Evolutionary conservation across 2,797 vertebrate genomes (phyloP), one percentile per base, ranked within the genome.

Genomic region (Apodemus agrarius): DNA sequence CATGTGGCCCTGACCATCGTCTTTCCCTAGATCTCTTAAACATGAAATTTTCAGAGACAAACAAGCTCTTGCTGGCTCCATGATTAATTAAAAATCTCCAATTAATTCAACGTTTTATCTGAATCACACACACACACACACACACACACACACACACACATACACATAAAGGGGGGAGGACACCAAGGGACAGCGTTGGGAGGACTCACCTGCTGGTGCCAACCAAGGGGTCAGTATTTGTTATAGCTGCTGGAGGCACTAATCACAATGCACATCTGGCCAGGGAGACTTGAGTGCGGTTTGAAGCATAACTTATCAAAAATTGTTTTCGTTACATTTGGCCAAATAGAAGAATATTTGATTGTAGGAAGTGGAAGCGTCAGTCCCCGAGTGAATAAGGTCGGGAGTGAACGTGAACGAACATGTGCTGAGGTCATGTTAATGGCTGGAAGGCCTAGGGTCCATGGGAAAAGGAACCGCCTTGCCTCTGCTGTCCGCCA

Each of bases 21-120:
- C 43, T 91, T 91, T 85, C 31, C 31, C 97, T 80, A 86, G n/a
- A 92, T 95, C 67, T 72, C 95, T 92, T 96, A 92, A 92, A 82
- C 79, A 92, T 37, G 83, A 86, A 40, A 3, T 3, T 91, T 86
- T 82, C 86, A 82, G 86, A 76, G 74, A 87, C 43, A 95, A 89
- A 76, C 88, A 82, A 89, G 21, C 76, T 97, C 75, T 57, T 24
- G 34, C 22, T 57, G 63, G 85, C 37, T 89, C 63, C 69, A 29
- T 79, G 94, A 94, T 91, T 94, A 78, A 88, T 43, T 81, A 81
- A 22, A 34, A 52, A 65, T 82, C 37, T 93, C 80, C 0, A 10
- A 75, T 40, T 95, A 17, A 61, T 94, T 83, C 59, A 88, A 95
- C 94, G 43, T 54, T 29, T 87, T 88, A 63, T 26, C 26, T 40